Evolutionary conservation across 2,797 vertebrate genomes (phyloP), one percentile per base, ranked within the genome.

Genomic region (Acanthis flammea): DNA sequence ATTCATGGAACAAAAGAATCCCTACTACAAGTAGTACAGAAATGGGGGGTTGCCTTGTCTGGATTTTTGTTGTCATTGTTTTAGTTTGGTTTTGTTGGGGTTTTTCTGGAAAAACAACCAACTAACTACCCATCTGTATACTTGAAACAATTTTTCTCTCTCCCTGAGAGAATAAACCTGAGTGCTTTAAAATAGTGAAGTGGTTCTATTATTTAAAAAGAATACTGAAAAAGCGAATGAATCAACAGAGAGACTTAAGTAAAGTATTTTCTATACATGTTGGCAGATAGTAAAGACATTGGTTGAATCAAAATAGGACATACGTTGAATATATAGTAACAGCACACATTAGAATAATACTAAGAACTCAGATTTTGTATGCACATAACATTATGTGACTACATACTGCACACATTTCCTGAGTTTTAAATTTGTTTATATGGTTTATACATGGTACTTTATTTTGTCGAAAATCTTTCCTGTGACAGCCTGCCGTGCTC

Each of bases 401-500:
- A 31, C 21, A 18, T 3, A 22, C 12, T 14, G 21, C 31, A 50
- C 3, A 13, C n/a, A n/a, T n/a, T n/a, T 50, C 9, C 22, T 3
- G 16, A 47, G 42, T 22, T 68, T 31, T 37, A 25, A 1, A 27
- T 27, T 44, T 55, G 24, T 35, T 80, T 24, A 10, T 33, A 30
- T 2, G 0, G 44, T 57, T 83, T 35, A 9, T 13, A 30, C 3
- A 9, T 1, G 3, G 23, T 17, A 17, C 35, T 39, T 19, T 12
- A 19, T 10, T 41, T 30, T 25, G 33, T 35, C 18, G 14, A 41
- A 41, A 11, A 12, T 1, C 17, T n/a, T 51, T 51, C 7, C 19
- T 0, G 1, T 2, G 41, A 9, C 16, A 11, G 7, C 21, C 53
- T 5, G 33, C 10, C 3, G 25, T 9, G 24, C 9, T 19, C 11